phyloP scores from a whole-genome alignment of 2,797 vertebrate genomes.

The Tadarida brasiliensis region DNA sequence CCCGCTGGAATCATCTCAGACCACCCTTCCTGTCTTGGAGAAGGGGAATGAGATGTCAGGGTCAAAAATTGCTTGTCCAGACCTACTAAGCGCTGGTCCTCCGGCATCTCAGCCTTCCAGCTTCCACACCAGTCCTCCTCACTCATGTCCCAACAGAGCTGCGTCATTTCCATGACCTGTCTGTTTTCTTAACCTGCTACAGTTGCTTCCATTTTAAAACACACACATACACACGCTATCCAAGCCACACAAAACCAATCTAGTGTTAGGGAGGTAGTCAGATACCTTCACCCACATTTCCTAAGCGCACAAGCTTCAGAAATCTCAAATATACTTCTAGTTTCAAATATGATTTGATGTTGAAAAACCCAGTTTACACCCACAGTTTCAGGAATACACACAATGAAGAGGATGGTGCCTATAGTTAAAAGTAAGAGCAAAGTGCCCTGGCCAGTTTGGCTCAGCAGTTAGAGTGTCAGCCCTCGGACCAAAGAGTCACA shows the following conservation, averaged over 20 bases:
- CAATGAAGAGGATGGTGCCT: not conserved
- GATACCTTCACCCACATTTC: not conserved
- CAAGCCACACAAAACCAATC: not conserved
- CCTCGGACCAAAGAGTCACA: too few relatives aligned
- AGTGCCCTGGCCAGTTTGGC: too few relatives aligned
- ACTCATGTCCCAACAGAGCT: not conserved
- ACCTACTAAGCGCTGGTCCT: not conserved
- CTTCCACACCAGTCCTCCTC: not conserved
- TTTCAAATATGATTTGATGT: constrained; percentile 1
- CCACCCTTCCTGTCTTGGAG: constrained; percentile 33
- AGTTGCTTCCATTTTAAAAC: not conserved
- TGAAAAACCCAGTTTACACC: not conserved
- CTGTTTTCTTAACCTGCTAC: not conserved
- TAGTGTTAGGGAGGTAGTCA: not conserved
- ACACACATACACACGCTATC: not conserved
- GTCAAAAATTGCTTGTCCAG: constrained; percentile 56
- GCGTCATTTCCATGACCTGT: not conserved
- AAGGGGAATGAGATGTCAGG: constrained; percentile 18
- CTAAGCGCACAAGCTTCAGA: not conserved
- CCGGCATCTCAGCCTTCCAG: not conserved
- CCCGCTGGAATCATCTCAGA: not conserved
- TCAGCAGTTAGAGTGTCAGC: too few relatives aligned
- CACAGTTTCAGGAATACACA: not conserved
- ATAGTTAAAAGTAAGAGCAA: not conserved
- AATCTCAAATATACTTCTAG: constrained; percentile 27